Evolutionary conservation across 1,140 invertebrate species (phyloP).

Genomic region (Hesperophylax magnus): DNA sequence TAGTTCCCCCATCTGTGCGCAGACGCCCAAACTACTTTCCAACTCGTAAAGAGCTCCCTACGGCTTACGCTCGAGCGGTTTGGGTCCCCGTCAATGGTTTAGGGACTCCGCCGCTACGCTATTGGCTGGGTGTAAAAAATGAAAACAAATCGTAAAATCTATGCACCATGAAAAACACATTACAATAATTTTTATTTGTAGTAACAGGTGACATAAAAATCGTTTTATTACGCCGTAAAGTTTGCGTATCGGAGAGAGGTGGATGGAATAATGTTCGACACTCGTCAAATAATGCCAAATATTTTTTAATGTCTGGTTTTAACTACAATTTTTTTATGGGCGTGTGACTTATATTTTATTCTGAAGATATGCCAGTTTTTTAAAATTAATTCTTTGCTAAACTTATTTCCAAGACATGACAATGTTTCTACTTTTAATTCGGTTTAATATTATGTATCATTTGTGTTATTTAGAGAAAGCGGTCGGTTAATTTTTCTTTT

Average conservation of each 20-base stretch:
- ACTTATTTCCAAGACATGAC: too few species aligned
- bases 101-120: neutral
- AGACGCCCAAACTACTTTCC: conserved; percentile 6
- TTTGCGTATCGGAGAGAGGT: neutral
- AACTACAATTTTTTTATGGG: conserved; percentile 23
- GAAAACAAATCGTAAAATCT: conserved; percentile 52
- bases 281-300: conserved; percentile 30
- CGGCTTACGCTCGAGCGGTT: conserved; percentile 13
- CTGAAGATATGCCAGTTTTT: too few species aligned
- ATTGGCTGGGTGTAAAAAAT: conserved; percentile 12
- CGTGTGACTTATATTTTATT: too few species aligned
- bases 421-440: too few species aligned
- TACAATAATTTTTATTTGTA: conserved; percentile 56
- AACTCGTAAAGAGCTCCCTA: neutral
- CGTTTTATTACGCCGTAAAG: conserved; percentile 54
- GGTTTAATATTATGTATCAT: too few species aligned
- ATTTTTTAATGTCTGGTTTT: conserved; percentile 48
- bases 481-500: too few species aligned
- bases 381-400: too few species aligned
- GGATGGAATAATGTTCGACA: conserved; percentile 44
- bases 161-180: conserved; percentile 44
- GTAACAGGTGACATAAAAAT: conserved; percentile 58
- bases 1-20: conserved; percentile 33
- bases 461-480: too few species aligned
- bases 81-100: neutral